Conservation (phyloP, 2,888 invertebrate species). For the Ariolimax columbianus region DNA sequence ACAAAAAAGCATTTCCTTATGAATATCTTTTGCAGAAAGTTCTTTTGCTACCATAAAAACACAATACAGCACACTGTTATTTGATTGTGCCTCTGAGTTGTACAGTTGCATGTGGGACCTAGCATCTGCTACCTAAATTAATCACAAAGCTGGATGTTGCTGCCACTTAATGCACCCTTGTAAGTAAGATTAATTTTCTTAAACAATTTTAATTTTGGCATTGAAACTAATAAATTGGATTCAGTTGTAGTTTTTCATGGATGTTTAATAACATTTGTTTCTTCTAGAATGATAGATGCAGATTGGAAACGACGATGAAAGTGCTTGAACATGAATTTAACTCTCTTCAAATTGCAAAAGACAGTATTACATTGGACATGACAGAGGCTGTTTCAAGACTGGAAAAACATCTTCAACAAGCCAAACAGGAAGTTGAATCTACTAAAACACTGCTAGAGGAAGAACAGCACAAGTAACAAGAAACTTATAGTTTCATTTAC, state of each 20-base stretch:
- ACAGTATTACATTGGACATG: slow-evolving; percentile 26
- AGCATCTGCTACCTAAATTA: too few relatives aligned
- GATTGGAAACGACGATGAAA: slow-evolving; percentile 41
- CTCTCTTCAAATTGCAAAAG: slow-evolving; percentile 33
- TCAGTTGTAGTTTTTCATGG: neutral
- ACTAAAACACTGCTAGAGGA: slow-evolving; percentile 54
- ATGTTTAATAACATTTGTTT: neutral
- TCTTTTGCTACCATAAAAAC: too few relatives aligned
- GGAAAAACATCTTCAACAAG: slow-evolving; percentile 39
- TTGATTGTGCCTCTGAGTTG: too few relatives aligned
- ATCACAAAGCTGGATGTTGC: too few relatives aligned
- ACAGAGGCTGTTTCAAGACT: slow-evolving; percentile 13
- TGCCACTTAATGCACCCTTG: too few relatives aligned
- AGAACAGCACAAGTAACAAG: slow-evolving; percentile 48
- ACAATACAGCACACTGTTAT: too few relatives aligned
- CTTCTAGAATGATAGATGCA: slow-evolving; percentile 54
- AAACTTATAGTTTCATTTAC: neutral
- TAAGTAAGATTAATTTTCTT: too few relatives aligned
- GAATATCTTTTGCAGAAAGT: too few relatives aligned
- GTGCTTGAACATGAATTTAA: slow-evolving; percentile 32
- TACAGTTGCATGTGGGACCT: too few relatives aligned
- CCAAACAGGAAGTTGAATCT: slow-evolving; percentile 54
- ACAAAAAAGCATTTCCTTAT: too few relatives aligned
- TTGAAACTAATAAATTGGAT: neutral
- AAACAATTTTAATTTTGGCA: neutral